Evolutionary conservation across 1,140 invertebrate species (phyloP).

Genomic region (Atopsyche davidsoni): DNA sequence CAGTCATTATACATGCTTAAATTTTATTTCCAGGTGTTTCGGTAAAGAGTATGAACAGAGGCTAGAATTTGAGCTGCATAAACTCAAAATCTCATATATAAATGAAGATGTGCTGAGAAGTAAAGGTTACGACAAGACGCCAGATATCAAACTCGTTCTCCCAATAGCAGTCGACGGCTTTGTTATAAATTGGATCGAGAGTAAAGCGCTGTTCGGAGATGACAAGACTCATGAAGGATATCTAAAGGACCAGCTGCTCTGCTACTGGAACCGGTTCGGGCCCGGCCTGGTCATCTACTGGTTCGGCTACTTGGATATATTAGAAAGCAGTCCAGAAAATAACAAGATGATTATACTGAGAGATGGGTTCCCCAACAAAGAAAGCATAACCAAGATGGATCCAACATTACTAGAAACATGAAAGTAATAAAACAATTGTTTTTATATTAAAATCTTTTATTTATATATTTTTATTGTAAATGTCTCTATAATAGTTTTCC

Average conservation of each 20-base stretch:
- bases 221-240: constrained; percentile 75
- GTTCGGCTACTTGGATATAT: constrained; percentile 80
- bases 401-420: constrained; percentile 12
- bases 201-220: constrained; percentile 91
- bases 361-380: constrained; percentile 33
- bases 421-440: constrained; percentile 3
- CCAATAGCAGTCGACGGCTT: constrained; percentile 81
- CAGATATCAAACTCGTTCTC: constrained; percentile 85
- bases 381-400: constrained; percentile 36
- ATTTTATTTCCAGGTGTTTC: constrained; percentile 39
- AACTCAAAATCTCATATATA: constrained; percentile 55
- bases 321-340: constrained; percentile 43
- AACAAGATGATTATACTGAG: constrained; percentile 42
- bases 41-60: constrained; percentile 46
- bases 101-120: constrained; percentile 76
- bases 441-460: constrained; percentile 20
- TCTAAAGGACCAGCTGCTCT: constrained; percentile 77
- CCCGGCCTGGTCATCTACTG: constrained; percentile 93
- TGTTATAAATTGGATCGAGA: constrained; percentile 94
- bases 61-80: constrained; percentile 41
- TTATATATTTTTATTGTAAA: constrained; percentile 20
- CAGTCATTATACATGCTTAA: constrained; percentile 2
- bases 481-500: constrained; percentile 19
- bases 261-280: constrained; percentile 93
- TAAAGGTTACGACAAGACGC: constrained; percentile 91